Evolutionary conservation across 2,113 vertebrate genomes (phyloP).

Genomic region (Pomatostomus ruficeps): DNA sequence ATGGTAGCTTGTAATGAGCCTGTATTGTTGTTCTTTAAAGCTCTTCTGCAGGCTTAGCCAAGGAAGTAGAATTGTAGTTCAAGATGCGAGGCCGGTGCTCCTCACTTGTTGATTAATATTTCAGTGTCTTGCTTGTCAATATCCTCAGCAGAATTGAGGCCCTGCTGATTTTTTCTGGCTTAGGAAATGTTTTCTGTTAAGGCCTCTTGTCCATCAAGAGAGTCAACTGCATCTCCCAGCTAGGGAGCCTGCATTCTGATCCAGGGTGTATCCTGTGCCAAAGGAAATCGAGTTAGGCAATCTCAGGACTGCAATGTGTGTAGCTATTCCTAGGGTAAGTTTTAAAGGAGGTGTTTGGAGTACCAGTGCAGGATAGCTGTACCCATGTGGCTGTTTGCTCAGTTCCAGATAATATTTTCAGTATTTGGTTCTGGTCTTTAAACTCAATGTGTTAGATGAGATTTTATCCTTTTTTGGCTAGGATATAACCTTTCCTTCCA

Average conservation of each 20-base stretch:
- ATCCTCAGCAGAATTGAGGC: not conserved
- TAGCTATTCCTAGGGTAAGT: not conserved
- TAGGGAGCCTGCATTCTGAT: not conserved
- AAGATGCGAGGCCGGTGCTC: not conserved
- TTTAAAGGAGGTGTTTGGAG: not conserved
- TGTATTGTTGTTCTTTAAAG: not conserved
- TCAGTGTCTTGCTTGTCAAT: not conserved
- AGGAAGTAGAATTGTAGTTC: not conserved
- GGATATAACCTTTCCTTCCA: not conserved
- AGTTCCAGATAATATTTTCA: not conserved
- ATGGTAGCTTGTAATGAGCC: not conserved
- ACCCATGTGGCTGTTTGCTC: not conserved
- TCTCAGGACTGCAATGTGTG: not conserved
- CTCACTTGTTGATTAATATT: not conserved
- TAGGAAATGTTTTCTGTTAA: not conserved
- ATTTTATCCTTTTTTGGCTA: not conserved
- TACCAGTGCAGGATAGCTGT: not conserved
- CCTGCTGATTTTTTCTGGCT: not conserved
- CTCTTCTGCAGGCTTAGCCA: not conserved
- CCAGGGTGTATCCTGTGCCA: not conserved
- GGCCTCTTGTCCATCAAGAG: not conserved
- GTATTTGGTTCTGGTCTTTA: not conserved
- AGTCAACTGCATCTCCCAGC: not conserved
- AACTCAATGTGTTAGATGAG: not conserved
- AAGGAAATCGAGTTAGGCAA: not conserved